Evolutionary conservation across 2,113 vertebrate genomes (phyloP).

Genomic region (Cyanocitta stelleri): DNA sequence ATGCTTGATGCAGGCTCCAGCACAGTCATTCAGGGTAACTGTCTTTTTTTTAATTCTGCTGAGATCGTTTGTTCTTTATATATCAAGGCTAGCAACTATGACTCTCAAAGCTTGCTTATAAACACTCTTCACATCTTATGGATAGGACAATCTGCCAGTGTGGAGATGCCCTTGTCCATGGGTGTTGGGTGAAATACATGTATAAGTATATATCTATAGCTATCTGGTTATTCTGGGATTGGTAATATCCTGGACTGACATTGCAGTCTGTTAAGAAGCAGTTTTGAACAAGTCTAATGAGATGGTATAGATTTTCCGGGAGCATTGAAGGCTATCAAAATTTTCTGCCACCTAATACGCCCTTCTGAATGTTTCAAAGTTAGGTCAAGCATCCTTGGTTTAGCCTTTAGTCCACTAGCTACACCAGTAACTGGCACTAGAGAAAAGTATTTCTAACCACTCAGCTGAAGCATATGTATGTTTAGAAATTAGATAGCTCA

Average conservation of each 20-base stretch:
- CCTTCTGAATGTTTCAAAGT: neutral
- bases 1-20: neutral
- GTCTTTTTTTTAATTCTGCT: neutral
- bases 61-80: neutral
- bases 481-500: neutral
- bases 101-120: neutral
- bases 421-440: neutral
- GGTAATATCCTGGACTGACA: constrained; percentile 8
- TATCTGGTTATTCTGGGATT: constrained; percentile 33
- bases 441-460: neutral
- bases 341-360: neutral
- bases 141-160: neutral
- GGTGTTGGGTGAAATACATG: neutral
- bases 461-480: neutral
- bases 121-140: neutral
- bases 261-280: neutral
- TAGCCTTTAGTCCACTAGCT: neutral
- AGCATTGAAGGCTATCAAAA: neutral
- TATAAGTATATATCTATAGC: constrained; percentile 4
- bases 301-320: constrained; percentile 17
- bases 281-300: constrained; percentile 13
- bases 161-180: neutral
- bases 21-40: neutral
- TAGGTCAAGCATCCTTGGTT: neutral
- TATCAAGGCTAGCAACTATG: neutral